phyloP scores from a whole-genome alignment of 2,113 vertebrate genomes.

The Ellobius talpinus region DNA sequence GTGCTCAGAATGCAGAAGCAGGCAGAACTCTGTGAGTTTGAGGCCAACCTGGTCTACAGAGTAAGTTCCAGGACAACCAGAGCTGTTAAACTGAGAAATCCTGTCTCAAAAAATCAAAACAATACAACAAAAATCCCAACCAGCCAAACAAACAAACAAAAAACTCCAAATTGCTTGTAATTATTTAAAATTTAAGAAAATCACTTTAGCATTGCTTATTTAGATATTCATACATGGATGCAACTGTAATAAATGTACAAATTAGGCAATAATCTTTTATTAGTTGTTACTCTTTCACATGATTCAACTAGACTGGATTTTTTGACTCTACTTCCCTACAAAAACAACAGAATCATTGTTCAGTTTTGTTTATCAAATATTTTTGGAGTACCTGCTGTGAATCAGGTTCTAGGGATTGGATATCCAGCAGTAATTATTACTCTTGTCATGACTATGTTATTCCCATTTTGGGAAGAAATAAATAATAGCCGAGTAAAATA shows the following conservation, averaged over 20 bases:
- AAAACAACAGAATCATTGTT: background rate
- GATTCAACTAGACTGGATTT: background rate
- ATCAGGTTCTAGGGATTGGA: background rate
- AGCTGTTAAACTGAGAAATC: background rate
- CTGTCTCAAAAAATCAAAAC: no score
- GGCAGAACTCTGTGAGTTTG: background rate
- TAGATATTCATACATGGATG: background rate
- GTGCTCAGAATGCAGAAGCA: background rate
- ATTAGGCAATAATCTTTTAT: background rate
- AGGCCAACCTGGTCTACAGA: background rate
- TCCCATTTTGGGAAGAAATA: background rate
- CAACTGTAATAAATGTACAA: background rate
- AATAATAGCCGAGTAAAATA: background rate
- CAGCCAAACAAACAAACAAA: background rate
- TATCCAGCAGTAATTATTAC: background rate
- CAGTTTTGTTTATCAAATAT: background rate
- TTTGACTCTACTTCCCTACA: background rate
- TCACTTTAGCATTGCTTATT: conserved; percentile 36
- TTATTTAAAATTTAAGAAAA: conserved; percentile 39
- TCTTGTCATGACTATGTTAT: conserved; percentile 31
- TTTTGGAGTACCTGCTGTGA: background rate
- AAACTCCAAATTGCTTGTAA: background rate
- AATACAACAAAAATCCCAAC: background rate
- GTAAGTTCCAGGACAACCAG: background rate
- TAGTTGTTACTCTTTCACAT: background rate